phyloP scores from a whole-genome alignment of 2,888 invertebrate genomes.

The Dastarcus helophoroides region DNA sequence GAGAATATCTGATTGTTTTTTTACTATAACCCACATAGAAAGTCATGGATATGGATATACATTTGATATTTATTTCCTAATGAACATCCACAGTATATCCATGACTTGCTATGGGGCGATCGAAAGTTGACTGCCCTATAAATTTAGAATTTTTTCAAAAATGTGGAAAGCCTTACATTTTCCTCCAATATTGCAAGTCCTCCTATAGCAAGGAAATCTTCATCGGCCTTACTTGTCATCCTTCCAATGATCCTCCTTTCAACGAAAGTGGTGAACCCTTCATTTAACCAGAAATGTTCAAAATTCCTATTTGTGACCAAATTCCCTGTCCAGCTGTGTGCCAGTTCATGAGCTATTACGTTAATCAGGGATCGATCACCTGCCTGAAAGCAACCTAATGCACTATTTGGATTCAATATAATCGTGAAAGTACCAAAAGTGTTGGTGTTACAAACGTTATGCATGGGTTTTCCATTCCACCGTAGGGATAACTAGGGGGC shows the following conservation, averaged over 20 bases:
- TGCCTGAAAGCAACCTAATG: conserved; percentile 46
- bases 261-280: conserved; percentile 87
- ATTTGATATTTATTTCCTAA: too few species aligned
- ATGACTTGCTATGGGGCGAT: too few species aligned
- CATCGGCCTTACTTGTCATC: conserved; percentile 49
- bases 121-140: too few species aligned
- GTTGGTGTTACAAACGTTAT: conserved; percentile 93
- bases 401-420: conserved; percentile 6
- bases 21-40: too few species aligned
- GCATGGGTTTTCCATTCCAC: conserved; percentile 97
- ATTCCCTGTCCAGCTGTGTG: conserved; percentile 94
- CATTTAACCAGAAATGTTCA: conserved; percentile 96
- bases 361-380: conserved; percentile 83
- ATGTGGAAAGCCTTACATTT: conserved; percentile 1
- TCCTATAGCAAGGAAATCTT: conserved; percentile 71
- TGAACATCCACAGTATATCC: too few species aligned
- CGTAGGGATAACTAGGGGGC: conserved; percentile 89
- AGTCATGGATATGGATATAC: too few species aligned
- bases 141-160: neutral
- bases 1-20: too few species aligned
- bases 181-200: too few species aligned
- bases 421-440: conserved; percentile 50
- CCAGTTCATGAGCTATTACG: conserved; percentile 91
- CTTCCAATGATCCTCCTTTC: conserved; percentile 76
- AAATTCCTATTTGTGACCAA: conserved; percentile 86